Evolutionary conservation across 2,888 invertebrate genomes (phyloP).

Genomic region (Cecidostiba fungosa): DNA sequence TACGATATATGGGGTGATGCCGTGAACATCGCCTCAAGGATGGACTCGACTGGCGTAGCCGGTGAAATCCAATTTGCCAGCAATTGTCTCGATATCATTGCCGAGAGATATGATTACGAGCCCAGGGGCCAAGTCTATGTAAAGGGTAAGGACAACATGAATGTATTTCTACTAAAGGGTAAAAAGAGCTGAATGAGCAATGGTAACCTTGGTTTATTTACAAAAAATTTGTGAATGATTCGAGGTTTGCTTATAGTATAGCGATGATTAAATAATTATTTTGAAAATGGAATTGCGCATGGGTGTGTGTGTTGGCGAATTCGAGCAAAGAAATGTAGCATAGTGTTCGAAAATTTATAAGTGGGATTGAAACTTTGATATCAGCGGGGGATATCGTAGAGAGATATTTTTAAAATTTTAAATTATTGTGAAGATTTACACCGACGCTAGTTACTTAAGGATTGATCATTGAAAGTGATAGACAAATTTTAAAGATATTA

Average conservation of each 20-base stretch:
- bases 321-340: neutral
- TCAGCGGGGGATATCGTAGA: constrained; percentile 3
- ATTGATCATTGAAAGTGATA: neutral
- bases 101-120: constrained; percentile 91
- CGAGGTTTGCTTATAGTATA: constrained; percentile 6
- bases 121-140: constrained; percentile 96
- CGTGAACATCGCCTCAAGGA: constrained; percentile 97
- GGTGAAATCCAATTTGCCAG: constrained; percentile 92
- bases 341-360: constrained; percentile 21
- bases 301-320: neutral
- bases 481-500: constrained; percentile 25
- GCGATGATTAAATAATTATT: neutral
- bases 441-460: constrained; percentile 27
- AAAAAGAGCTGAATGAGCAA: constrained; percentile 79
- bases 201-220: constrained; percentile 9
- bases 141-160: constrained; percentile 98
- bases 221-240: neutral
- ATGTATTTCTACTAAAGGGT: constrained; percentile 88
- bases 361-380: constrained; percentile 57
- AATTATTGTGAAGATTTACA: constrained; percentile 22
- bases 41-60: constrained; percentile 97
- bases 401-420: constrained; percentile 29
- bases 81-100: constrained; percentile 87
- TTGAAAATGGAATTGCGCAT: neutral
- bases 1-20: constrained; percentile 99